Base-by-base conservation (phyloP, 2,888 invertebrate genomes). In the Morinoia aosen region DNA sequence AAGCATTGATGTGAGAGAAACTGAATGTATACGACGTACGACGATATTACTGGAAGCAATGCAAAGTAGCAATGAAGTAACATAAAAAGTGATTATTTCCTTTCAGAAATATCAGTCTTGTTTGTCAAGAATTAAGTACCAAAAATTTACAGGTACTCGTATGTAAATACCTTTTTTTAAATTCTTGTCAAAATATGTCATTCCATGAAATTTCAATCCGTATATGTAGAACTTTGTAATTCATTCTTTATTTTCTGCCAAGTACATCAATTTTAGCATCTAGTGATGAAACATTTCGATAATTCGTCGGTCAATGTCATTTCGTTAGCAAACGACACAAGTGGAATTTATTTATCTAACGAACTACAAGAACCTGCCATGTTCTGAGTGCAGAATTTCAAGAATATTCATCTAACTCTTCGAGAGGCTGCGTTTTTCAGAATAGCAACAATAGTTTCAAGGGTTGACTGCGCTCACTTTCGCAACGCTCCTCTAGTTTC, bases 381-480 rank as follows among this genome's bases (percentile, higher is more conserved):
- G 25, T 76, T 33, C 76, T 25, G 8, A 10, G 76, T 19, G 33
- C 33, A 90, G 90, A 40, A 90, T 90, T 39, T 90, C 90, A 19
- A 14, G 39, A 90, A 76, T 40, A 90, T 90, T 12, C 40, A 48
- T 39, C 40, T 90, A 40, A 14, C 90, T 14, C 40, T 4, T 14
- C 48, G 56, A 91, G 90, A 25, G n/a, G 93, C 33, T 93, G 58
- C 93, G 93, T 39, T 93, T 93, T 93, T 57, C 93, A 93, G 57
- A 93, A 93, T 93, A 33, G 93, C 93, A 33, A 12, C 57, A 93
- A 93, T 93, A 93, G 39, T 93, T 93, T 56, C 57, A 56, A 93
- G 93, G 93, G 57, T 93, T 48, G 48, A 93, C 19, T 93, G 93
- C 4, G 19, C 40, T n/a, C 93, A 14, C 57, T 93, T 56, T 57